Conservation (phyloP, 2,888 invertebrate genomes). For the Netelia virgata region DNA sequence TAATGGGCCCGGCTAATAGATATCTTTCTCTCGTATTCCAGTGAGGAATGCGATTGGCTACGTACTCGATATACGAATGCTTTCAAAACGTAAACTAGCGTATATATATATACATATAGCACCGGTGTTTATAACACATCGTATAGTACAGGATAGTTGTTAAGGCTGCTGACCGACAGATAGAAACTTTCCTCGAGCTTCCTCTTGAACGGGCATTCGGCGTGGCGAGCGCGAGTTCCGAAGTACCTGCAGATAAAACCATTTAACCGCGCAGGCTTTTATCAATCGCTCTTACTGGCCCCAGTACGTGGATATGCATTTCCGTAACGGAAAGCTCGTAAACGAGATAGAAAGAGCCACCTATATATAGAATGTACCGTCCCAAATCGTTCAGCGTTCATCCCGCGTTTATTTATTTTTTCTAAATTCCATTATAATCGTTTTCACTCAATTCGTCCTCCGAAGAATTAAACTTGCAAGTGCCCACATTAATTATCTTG, state of each 20-base stretch:
- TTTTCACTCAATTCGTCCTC: background rate
- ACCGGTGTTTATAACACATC: conserved; percentile 41
- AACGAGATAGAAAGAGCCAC: conserved; percentile 29
- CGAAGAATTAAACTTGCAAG: too few relatives aligned
- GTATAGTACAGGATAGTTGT: conserved; percentile 9
- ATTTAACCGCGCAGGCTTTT: conserved; percentile 26
- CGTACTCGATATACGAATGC: conserved; percentile 41
- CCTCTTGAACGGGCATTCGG: conserved; percentile 8
- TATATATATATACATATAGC: background rate
- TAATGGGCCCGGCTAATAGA: conserved; percentile 53
- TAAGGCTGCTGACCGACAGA: background rate
- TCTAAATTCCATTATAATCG: background rate
- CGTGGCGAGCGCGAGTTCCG: background rate
- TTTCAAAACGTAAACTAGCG: conserved; percentile 15
- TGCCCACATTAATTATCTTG: too few relatives aligned
- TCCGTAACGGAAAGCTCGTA: conserved; percentile 3
- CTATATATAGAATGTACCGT: background rate
- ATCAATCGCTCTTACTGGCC: conserved; percentile 16
- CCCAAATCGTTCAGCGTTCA: background rate
- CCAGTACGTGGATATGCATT: background rate
- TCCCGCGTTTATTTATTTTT: background rate
- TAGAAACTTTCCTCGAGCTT: conserved; percentile 55
- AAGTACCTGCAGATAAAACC: conserved; percentile 8
- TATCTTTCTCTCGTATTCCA: conserved; percentile 36
- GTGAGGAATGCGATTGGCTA: conserved; percentile 53